Conservation (phyloP, 2,797 vertebrate genomes). For the Zenarchopterus dispar region DNA sequence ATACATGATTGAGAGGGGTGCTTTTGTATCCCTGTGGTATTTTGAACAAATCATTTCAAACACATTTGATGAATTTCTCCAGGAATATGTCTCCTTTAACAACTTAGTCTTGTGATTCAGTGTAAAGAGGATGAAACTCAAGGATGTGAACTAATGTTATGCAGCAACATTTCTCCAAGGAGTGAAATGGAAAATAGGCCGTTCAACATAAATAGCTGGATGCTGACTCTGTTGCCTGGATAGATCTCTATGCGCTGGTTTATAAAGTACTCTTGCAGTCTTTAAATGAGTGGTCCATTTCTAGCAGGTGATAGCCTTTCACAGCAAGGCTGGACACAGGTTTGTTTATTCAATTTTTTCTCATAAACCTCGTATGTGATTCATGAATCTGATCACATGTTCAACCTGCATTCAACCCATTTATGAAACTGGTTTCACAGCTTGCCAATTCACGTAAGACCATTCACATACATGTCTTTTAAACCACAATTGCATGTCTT, state of each 20-base stretch:
- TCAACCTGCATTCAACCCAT: not conserved
- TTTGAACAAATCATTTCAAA: too few relatives aligned
- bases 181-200: slow-evolving; percentile 55
- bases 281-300: slow-evolving; percentile 38
- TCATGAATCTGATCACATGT: slow-evolving; percentile 7
- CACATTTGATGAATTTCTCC: too few relatives aligned
- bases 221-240: slow-evolving; percentile 32
- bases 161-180: slow-evolving; percentile 23
- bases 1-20: too few relatives aligned
- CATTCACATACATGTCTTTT: not conserved
- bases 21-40: too few relatives aligned
- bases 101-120: slow-evolving; percentile 1
- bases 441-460: not conserved
- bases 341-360: slow-evolving; percentile 18
- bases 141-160: not conserved
- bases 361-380: slow-evolving; percentile 3
- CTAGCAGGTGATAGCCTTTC: slow-evolving; percentile 10
- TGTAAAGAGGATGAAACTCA: slow-evolving; percentile 11
- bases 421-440: not conserved
- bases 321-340: slow-evolving; percentile 6
- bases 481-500: not conserved
- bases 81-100: not conserved
- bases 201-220: slow-evolving; percentile 55
- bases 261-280: slow-evolving; percentile 24
- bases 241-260: slow-evolving; percentile 28